Conservation (phyloP, 92 coral and sea anemone species). For the Plumapathes pennacea region DNA sequence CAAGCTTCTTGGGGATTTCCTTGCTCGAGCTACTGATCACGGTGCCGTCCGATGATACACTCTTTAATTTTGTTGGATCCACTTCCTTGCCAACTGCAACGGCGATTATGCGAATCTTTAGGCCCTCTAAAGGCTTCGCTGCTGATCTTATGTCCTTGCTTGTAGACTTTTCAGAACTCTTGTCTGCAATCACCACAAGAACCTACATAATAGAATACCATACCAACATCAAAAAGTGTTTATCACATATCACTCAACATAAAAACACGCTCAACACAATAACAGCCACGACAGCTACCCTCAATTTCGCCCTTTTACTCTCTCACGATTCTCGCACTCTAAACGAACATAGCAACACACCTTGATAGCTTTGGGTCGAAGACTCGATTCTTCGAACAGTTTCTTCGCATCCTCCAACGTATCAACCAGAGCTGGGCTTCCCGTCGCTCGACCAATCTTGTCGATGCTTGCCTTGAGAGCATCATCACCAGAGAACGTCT, state of each 20-base stretch:
- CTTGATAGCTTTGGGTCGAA: conserved; percentile 55
- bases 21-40: conserved; percentile 16
- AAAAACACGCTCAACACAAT: too few relatives aligned
- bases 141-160: conserved; percentile 25
- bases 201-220: too few relatives aligned
- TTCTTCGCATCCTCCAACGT: conserved; percentile 23
- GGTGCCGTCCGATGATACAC: conserved; percentile 25
- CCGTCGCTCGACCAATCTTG: conserved; percentile 20
- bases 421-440: conserved; percentile 37
- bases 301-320: too few relatives aligned
- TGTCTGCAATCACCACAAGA: conserved; percentile 58
- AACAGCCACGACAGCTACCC: too few relatives aligned
- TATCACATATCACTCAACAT: too few relatives aligned
- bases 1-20: conserved; percentile 22
- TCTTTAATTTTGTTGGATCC: conserved; percentile 18
- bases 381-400: conserved; percentile 25
- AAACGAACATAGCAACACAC: too few relatives aligned
- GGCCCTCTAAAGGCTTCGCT: conserved; percentile 40
- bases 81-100: conserved; percentile 52
- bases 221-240: too few relatives aligned
- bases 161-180: conserved; percentile 21
- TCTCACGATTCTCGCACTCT: too few relatives aligned
- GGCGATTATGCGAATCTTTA: conserved; percentile 26
- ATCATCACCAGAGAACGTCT: conserved; percentile 11
- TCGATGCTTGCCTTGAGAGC: conserved; percentile 21